Evolutionary conservation across 2,113 vertebrate species (phyloP).

Genomic region (Phoenicopterus ruber): DNA sequence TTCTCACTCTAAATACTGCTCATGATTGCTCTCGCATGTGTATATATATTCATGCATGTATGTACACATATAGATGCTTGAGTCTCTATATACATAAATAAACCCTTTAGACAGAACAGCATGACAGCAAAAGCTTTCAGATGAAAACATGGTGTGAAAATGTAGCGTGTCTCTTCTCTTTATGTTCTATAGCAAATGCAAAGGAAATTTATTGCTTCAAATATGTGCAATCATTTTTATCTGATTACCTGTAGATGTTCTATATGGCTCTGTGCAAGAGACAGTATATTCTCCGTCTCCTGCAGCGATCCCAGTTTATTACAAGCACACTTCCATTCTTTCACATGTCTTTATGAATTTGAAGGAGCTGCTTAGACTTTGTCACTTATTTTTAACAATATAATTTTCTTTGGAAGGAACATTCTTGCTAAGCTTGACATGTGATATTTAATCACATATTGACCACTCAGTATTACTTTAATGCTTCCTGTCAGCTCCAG

Average conservation of each 20-base stretch:
- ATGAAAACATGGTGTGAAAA: conserved; percentile 53
- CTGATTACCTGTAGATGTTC: conserved; percentile 62
- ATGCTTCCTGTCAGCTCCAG: conserved; percentile 63
- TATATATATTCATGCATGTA: background rate
- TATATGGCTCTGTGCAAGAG: background rate
- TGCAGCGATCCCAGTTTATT: conserved; percentile 58
- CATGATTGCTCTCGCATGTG: background rate
- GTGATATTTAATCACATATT: conserved; percentile 65
- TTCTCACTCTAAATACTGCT: background rate
- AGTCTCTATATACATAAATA: background rate
- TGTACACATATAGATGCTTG: background rate
- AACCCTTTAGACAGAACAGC: conserved; percentile 13
- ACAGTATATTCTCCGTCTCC: conserved; percentile 1
- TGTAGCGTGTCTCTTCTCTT: conserved; percentile 15
- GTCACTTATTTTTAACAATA: conserved; percentile 73
- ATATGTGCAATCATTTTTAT: conserved; percentile 57
- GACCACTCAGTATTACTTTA: conserved; percentile 62
- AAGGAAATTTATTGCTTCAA: conserved; percentile 61
- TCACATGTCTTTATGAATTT: conserved; percentile 58
- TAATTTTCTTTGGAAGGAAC: conserved; percentile 62
- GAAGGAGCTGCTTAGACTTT: conserved; percentile 60
- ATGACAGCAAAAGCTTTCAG: conserved; percentile 11
- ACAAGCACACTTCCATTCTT: conserved; percentile 45
- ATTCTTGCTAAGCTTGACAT: conserved; percentile 53
- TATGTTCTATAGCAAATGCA: conserved; percentile 39